Base-by-base conservation (phyloP, 1,140 invertebrate species). In the Calliopsis andreniformis region DNA sequence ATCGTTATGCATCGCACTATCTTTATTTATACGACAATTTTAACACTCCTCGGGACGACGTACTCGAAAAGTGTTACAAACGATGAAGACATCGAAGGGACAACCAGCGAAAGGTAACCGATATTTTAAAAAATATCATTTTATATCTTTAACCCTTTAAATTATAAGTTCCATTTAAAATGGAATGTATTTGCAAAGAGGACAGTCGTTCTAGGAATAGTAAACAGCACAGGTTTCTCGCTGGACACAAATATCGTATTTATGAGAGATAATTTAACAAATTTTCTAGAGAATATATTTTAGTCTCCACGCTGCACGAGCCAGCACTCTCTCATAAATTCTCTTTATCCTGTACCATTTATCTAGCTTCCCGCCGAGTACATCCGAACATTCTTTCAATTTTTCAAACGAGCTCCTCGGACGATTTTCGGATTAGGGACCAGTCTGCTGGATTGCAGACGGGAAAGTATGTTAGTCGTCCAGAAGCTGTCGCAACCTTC, bases 401-500 rank as follows among this genome's bases (percentile, higher is more conserved):
- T 76, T 76, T 76, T 75, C 71, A 67, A 75, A 75, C 51, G 49
- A 66, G 18, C 30, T 64, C 10, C 39, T 61, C 8, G 55, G 45
- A 69, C 66, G 73, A 76, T 69, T 76, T 69, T 25, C 53, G 55
- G 43, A 76, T 76, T 42, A 69, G 23, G 6, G 4, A 20, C 12
- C 25, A n/a, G n/a, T 20, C 10, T 35, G 59, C 43, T 1, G 42
- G 51, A 58, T 20, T 55, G 66, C 56, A 58, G 35, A 67, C 25
- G 6, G 53, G 32, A 78, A 82, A 78, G 56, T 82, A 53, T 82
- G 80, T 82, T 81, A 77, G 23, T 49, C 49, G 45, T 43, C 23
- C 43, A n/a, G 47, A 16, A 18, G n/a, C 12, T 72, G 49, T 18
- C 63, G 53, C 45, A 68, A 82, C 42, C 68, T 28, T 58, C 68